These are phyloP conservation scores for Uloborus diversus DNA, from an alignment of 1,140 invertebrate genomes.

Conservation along the genomic window DNA sequence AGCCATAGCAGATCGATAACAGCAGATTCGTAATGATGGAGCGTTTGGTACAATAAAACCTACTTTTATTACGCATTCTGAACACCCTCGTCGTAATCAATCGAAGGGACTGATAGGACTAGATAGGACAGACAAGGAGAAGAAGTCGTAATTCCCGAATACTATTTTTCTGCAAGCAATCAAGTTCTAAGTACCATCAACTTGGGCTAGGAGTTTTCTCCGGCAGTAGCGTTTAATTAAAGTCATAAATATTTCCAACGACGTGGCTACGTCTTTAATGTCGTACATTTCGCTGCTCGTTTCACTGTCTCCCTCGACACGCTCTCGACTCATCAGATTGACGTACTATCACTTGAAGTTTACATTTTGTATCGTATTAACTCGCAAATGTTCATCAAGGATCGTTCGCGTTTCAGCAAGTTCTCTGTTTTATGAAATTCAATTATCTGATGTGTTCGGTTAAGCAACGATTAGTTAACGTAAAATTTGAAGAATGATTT, in stretches of 20 bases:
- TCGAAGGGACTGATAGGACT: neutral
- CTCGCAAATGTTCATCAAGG: neutral
- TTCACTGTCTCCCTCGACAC: neutral
- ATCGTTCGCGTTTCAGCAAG: neutral
- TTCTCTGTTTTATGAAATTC: neutral
- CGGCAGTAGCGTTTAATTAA: neutral
- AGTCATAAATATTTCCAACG: neutral
- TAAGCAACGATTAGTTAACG: neutral
- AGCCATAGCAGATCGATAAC: too few species aligned
- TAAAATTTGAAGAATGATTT: too few species aligned
- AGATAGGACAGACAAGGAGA: too few species aligned
- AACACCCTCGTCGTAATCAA: constrained; percentile 1
- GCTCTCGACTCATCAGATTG: neutral
- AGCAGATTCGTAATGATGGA: too few species aligned
- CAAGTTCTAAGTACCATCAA: neutral
- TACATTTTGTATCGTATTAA: neutral
- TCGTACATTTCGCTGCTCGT: neutral
- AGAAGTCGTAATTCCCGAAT: too few species aligned
- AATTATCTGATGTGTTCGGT: neutral
- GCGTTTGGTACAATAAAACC: constrained; percentile 26
- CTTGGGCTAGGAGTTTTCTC: neutral
- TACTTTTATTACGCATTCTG: neutral
- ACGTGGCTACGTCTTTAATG: neutral
- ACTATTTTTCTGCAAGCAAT: neutral
- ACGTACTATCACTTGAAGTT: neutral